Conservation (phyloP, 1,140 invertebrate species). For the Colletes gigas region DNA sequence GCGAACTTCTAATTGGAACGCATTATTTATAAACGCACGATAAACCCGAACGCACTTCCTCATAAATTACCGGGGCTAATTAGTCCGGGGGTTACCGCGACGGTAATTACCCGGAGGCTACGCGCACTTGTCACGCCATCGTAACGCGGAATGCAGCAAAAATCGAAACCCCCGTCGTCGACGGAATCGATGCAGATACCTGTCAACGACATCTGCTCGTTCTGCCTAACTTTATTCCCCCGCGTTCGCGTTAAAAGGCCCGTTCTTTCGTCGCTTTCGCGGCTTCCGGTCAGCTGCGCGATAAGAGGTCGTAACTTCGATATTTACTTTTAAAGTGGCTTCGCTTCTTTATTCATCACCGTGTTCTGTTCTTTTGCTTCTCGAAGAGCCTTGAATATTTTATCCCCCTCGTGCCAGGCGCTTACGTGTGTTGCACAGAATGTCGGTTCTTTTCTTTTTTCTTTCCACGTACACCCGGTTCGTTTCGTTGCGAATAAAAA, state of each 20-base stretch:
- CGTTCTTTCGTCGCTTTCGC: background rate
- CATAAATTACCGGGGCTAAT: constrained; percentile 31
- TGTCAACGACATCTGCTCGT: background rate
- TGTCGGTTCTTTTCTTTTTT: too few relatives aligned
- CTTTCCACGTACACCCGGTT: too few relatives aligned
- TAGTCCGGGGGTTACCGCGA: constrained; percentile 22
- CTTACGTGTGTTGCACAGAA: too few relatives aligned
- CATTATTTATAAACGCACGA: constrained; percentile 44
- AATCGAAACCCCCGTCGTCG: background rate
- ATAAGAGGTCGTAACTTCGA: too few relatives aligned
- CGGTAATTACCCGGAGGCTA: constrained; percentile 30
- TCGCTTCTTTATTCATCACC: too few relatives aligned
- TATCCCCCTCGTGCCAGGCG: too few relatives aligned
- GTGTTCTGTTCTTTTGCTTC: too few relatives aligned
- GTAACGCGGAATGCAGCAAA: background rate
- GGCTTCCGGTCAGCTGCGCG: too few relatives aligned
- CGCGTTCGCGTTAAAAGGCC: background rate
- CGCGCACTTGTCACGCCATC: constrained; percentile 8
- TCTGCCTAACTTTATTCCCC: background rate
- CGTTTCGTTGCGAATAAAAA: too few relatives aligned
- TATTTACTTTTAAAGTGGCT: too few relatives aligned
- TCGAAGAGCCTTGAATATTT: too few relatives aligned
- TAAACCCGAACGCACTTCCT: constrained; percentile 37
- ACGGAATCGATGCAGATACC: background rate
- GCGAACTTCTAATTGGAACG: constrained; percentile 44